Conservation (phyloP, 2,113 vertebrate genomes). For the Mugil cephalus region DNA sequence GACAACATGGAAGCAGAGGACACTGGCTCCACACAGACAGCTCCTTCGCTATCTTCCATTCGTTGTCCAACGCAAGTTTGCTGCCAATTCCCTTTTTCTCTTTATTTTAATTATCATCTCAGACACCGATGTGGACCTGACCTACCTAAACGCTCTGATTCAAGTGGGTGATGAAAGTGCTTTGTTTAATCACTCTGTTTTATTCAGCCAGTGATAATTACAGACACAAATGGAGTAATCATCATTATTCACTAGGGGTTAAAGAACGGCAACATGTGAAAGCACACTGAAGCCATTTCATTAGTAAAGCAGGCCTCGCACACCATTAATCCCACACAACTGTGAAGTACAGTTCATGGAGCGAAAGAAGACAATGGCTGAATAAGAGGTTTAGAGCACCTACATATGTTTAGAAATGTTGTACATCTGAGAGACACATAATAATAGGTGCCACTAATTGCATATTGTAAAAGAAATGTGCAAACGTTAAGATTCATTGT, state of each 20-base stretch:
- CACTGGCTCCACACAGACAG: constrained; percentile 50
- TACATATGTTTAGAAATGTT: not conserved
- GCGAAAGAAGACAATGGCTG: constrained; percentile 13
- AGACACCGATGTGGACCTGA: constrained; percentile 19
- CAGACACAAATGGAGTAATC: constrained; percentile 66
- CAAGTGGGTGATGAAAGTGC: constrained; percentile 75
- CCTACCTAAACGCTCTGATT: constrained; percentile 44
- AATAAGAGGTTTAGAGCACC: constrained; percentile 3
- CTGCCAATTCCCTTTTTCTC: constrained; percentile 5
- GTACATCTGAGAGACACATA: not conserved
- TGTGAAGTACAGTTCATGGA: constrained; percentile 12
- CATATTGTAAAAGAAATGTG: not conserved
- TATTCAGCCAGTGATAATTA: constrained; percentile 66
- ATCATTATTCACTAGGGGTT: constrained; percentile 64
- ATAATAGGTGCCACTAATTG: not conserved
- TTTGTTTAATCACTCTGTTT: constrained; percentile 72
- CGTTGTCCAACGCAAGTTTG: constrained; percentile 19
- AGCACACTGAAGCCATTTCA: constrained; percentile 65
- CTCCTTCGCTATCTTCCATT: constrained; percentile 44
- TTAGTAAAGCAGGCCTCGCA: constrained; percentile 63
- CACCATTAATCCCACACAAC: constrained; percentile 58
- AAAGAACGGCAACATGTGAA: constrained; percentile 46
- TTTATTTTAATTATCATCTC: constrained; percentile 35
- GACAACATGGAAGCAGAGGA: constrained; percentile 72
- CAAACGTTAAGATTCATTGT: not conserved